These are phyloP conservation scores for Oscheius myriophilus DNA, from an alignment of 2,888 invertebrate species.

Conservation along the genomic window DNA sequence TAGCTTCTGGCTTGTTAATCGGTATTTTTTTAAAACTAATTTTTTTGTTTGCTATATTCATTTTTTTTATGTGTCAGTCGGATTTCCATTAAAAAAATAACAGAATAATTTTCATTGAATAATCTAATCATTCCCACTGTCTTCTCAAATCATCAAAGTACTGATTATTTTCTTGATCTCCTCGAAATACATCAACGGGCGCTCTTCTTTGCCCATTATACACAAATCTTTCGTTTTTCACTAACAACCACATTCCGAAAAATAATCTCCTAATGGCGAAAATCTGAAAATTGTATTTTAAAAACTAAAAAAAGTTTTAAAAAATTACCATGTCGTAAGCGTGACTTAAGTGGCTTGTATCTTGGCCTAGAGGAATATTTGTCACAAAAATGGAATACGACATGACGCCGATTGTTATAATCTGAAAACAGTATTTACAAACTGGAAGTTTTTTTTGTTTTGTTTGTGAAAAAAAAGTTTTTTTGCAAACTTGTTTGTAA, in stretches of 20 bases:
- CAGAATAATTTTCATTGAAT: too few species aligned
- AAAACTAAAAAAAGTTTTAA: not conserved
- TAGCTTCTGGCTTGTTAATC: too few species aligned
- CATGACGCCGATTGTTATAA: not conserved
- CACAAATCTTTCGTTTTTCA: slow-evolving; percentile 12
- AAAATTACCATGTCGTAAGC: not conserved
- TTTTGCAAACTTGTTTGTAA: too few species aligned
- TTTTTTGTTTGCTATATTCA: too few species aligned
- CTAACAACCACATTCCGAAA: slow-evolving; percentile 17
- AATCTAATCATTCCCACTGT: slow-evolving; percentile 14
- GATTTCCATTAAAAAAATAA: too few species aligned
- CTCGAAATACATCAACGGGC: not conserved
- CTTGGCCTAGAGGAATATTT: not conserved
- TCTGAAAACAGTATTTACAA: not conserved
- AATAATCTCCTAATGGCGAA: slow-evolving; percentile 12
- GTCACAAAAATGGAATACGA: not conserved
- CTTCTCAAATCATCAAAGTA: slow-evolving; percentile 18
- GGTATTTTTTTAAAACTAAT: too few species aligned
- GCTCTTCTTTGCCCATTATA: not conserved
- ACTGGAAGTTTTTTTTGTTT: too few species aligned
- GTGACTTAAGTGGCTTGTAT: not conserved
- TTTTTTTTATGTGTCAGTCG: too few species aligned
- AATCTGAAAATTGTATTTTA: not conserved
- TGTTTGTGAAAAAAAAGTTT: too few species aligned
- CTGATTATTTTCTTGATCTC: not conserved